Percentiles rank a stretch among this genome's conserved stretches.
Conservation (phyloP, 2,888 invertebrate species). For the Tetanocera ferruginea region DNA sequence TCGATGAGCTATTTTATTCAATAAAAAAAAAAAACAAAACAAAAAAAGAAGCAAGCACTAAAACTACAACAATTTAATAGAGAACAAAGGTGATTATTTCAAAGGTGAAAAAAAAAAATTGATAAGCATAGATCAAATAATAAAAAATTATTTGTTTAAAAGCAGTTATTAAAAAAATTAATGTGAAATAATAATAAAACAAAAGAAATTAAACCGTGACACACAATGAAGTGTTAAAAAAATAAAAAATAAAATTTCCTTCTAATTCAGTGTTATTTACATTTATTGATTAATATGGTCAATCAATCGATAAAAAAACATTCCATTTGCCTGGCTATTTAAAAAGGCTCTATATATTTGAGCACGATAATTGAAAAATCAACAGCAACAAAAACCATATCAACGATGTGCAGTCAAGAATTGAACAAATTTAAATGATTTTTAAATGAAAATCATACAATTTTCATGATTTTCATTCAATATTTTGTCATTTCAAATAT, state of each 20-base stretch:
- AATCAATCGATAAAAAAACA: constrained; percentile 31
- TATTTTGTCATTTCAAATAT: neutral
- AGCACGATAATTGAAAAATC: neutral
- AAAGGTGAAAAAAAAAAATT: neutral
- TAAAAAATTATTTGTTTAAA: constrained; percentile 28
- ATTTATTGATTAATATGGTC: constrained; percentile 33
- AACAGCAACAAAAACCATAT: neutral
- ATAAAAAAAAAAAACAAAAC: neutral
- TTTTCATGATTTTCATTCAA: constrained; percentile 4
- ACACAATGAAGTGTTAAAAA: constrained; percentile 34
- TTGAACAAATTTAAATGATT: neutral
- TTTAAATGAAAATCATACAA: neutral
- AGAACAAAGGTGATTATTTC: neutral
- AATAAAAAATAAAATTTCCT: neutral
- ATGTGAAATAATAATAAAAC: constrained; percentile 25
- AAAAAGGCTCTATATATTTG: neutral
- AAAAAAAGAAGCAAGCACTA: no score
- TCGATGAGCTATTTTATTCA: neutral
- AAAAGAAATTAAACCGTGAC: constrained; percentile 3
- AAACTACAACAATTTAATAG: neutral
- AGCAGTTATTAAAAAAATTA: constrained; percentile 15
- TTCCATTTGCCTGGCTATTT: neutral
- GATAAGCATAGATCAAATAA: neutral
- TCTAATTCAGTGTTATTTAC: constrained; percentile 24
- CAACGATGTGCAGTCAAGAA: neutral